Base-by-base conservation (phyloP, 2,797 vertebrate species). In the Amblyraja radiata region DNA sequence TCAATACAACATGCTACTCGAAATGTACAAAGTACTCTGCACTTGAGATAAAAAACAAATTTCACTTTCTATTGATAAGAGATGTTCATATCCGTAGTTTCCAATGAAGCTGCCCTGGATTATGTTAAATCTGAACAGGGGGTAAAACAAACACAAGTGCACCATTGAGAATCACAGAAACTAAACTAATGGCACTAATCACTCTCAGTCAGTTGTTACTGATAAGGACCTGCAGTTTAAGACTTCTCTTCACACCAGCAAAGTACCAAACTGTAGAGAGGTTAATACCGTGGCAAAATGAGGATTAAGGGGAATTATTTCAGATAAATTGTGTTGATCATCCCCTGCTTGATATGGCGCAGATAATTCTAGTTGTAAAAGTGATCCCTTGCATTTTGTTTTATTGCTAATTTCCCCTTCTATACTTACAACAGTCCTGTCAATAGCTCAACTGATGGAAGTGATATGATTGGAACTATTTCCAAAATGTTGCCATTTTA, bases 151-250 rank as follows among this genome's bases (percentile, higher is more conserved):
- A 92, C 90, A 92, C 71, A 54, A 74, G 68, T 76, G 73, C 68
- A 91, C 90, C 90, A 73, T 91, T 74, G 65, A 74, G 32, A 91
- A 54, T 91, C 68, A 25, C 39, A 91, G 13, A 54, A 73, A 28
- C 90, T 73, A 92, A 92, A 92, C 90, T 92, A 92, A 92, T 58
- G 39, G 13, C 36, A 39, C 39, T 28, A 76, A 92, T 92, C 90
- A 74, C 71, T 92, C 90, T 92, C 71, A 36, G 39, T 76, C 71
- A 92, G 39, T 92, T 92, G 90, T 92, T 74, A 92, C 90, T 92
- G 90, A 92, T 92, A 92, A 92, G 90, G 71, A 92, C 39, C 71
- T 74, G 25, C 16, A 92, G 90, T 18, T 92, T 54, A 92, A 76
- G 90, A 92, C 71, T 71, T 74, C 46, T 92, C 90, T 54, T 76